Evolutionary conservation across 1,140 invertebrate species (phyloP).

Genomic region (Pristionchus pacificus): DNA sequence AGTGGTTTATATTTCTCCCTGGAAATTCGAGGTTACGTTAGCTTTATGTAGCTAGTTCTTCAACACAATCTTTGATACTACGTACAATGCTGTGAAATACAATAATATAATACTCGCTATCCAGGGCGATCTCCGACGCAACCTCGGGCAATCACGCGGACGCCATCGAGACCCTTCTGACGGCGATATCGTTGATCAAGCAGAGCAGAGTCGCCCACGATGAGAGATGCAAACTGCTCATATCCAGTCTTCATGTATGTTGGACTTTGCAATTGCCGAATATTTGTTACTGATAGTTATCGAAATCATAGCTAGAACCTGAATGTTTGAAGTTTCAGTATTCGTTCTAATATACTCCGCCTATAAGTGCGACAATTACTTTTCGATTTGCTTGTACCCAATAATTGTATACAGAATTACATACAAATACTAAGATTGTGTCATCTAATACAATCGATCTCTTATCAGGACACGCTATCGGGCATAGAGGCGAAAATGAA

Average conservation of each 20-base stretch:
- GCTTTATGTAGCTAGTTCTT: no score
- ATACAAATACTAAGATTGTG: no score
- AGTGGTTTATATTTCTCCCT: no score
- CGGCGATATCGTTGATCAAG: conserved; percentile 95
- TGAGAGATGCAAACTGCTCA: conserved; percentile 94
- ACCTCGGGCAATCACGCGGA: conserved; percentile 88
- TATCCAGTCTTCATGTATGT: conserved; percentile 63
- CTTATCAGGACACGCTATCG: background rate
- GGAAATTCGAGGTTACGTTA: no score
- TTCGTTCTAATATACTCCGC: conserved; percentile 1
- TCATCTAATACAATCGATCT: background rate
- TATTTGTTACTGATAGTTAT: no score
- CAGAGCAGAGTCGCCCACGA: conserved; percentile 95
- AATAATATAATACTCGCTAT: conserved; percentile 69
- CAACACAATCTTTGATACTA: no score
- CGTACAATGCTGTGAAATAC: no score
- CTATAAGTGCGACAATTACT: no score
- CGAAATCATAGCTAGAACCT: no score
- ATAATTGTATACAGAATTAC: no score
- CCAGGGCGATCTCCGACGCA: conserved; percentile 91
- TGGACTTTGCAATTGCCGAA: no score
- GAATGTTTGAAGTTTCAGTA: conserved; percentile 2
- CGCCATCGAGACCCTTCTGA: conserved; percentile 95
- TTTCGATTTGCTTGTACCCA: no score
- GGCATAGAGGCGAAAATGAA: background rate